These are phyloP conservation scores for Hippopotamus amphibius DNA, from an alignment of 2,113 vertebrate genomes.

Conservation along the genomic window DNA sequence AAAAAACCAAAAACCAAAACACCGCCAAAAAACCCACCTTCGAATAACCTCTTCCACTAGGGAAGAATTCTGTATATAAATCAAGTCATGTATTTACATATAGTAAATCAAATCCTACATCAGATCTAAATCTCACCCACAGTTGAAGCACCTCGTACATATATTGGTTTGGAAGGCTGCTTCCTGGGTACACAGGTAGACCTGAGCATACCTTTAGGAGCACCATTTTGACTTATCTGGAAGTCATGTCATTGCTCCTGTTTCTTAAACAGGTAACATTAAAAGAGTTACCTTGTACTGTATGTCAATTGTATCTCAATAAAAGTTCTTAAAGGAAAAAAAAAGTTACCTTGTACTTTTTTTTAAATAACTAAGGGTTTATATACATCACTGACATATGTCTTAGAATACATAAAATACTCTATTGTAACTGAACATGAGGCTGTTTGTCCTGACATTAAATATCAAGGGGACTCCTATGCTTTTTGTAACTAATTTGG, in stretches of 20 bases:
- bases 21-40: neutral
- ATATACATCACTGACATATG: neutral
- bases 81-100: conserved; percentile 51
- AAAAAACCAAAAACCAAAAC: neutral
- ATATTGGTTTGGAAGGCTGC: conserved; percentile 17
- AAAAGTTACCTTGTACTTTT: neutral
- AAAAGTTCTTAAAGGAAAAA: too few relatives aligned
- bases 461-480: neutral
- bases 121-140: conserved; percentile 40
- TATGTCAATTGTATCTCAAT: too few relatives aligned
- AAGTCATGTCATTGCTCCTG: conserved; percentile 37
- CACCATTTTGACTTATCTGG: conserved; percentile 38
- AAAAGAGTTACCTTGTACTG: neutral
- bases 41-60: conserved; percentile 48
- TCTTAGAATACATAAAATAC: conserved; percentile 36
- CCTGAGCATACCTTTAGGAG: neutral
- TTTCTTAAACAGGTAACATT: conserved; percentile 51
- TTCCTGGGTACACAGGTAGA: neutral
- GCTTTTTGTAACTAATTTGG: neutral
- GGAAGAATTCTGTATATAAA: conserved; percentile 55
- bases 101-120: conserved; percentile 30
- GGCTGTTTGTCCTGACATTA: neutral
- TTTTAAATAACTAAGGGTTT: conserved; percentile 3
- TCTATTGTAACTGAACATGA: conserved; percentile 15
- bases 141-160: conserved; percentile 20